Evolutionary conservation across 2,888 invertebrate species (phyloP).

Genomic region (Arrhopalites spinosus): DNA sequence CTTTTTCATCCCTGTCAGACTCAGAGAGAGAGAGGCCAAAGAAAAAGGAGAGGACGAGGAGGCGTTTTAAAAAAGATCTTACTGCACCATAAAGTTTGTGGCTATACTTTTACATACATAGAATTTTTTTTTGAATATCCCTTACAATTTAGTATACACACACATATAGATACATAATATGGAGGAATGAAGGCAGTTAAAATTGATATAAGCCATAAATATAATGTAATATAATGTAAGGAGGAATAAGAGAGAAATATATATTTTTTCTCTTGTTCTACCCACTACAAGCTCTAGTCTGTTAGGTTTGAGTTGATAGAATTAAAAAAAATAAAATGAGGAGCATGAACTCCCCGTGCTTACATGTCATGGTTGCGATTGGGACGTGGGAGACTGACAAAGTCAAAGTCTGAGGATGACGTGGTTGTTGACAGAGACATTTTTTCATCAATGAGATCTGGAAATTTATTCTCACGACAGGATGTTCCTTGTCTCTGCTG

Average conservation of each 20-base stretch:
- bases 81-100: slow-evolving; percentile 16
- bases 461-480: slow-evolving; percentile 39
- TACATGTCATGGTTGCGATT: slow-evolving; percentile 39
- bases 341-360: no score
- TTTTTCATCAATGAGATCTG: slow-evolving; percentile 51
- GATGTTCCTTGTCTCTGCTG: neutral
- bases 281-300: neutral
- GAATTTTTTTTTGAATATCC: no score
- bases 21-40: neutral
- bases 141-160: no score
- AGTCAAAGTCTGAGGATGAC: slow-evolving; percentile 30
- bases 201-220: no score
- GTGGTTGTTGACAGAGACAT: slow-evolving; percentile 41
- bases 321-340: slow-evolving; percentile 4
- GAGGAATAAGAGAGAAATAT: no score
- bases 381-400: slow-evolving; percentile 49
- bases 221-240: no score
- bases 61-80: slow-evolving; percentile 11
- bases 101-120: neutral
- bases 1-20: slow-evolving; percentile 18
- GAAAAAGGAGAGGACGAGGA: neutral
- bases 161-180: no score
- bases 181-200: no score
- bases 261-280: neutral
- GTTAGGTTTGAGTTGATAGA: neutral